These are phyloP conservation scores for Poicephalus meyeri DNA, from an alignment of 2,113 vertebrate genomes.

Conservation along the genomic window DNA sequence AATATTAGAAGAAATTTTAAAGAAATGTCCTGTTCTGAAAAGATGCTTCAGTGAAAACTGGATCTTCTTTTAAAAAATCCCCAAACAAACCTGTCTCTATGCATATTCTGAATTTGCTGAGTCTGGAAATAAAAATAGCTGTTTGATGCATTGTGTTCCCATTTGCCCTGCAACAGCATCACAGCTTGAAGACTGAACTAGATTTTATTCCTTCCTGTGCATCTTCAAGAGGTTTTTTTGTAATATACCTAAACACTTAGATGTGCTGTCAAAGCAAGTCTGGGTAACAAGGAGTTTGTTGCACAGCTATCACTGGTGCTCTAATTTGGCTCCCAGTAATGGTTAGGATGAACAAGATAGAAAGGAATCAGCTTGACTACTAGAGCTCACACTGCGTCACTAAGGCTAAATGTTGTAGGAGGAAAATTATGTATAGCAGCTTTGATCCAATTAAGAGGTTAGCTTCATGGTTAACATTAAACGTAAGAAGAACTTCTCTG, in stretches of 20 bases:
- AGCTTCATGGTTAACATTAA: not conserved
- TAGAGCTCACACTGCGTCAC: not conserved
- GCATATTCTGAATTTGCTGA: slow-evolving; percentile 25
- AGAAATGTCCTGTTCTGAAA: slow-evolving; percentile 1
- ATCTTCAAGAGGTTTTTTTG: not conserved
- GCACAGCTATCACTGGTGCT: not conserved
- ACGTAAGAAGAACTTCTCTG: not conserved
- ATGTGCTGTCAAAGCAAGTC: not conserved
- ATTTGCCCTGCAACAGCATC: slow-evolving; percentile 20
- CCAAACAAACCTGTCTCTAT: not conserved
- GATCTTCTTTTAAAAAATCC: not conserved
- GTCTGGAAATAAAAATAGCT: slow-evolving; percentile 50
- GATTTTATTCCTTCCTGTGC: not conserved
- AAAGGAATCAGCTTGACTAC: not conserved
- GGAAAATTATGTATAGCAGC: not conserved
- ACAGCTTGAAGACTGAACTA: not conserved
- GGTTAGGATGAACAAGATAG: not conserved
- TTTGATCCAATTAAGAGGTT: not conserved
- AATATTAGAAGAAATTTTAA: not conserved
- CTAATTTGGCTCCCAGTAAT: not conserved
- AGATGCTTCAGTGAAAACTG: not conserved
- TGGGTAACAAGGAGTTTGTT: not conserved
- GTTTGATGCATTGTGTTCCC: not conserved
- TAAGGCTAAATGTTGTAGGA: not conserved
- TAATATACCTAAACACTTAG: not conserved